Percentiles rank a stretch among this genome's conserved stretches.
phyloP scores from a whole-genome alignment of 2,113 vertebrate genomes.

The Sardina pilchardus region DNA sequence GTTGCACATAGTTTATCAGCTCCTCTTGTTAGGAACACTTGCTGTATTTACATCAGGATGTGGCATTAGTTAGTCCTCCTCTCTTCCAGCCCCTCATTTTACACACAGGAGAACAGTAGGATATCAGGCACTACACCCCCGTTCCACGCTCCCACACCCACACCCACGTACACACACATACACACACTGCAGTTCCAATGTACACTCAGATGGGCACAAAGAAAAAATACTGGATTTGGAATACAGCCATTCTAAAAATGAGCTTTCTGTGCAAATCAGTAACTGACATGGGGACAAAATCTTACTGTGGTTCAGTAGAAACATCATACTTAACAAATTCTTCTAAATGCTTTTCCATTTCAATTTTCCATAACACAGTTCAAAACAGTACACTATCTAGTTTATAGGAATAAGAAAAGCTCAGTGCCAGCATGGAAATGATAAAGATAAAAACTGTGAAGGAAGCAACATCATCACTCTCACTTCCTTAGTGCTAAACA shows the following conservation, averaged over 20 bases:
- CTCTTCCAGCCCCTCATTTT: background rate
- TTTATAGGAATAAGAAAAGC: background rate
- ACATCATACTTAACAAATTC: background rate
- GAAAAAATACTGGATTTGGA: background rate
- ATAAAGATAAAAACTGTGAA: background rate
- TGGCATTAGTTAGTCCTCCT: background rate
- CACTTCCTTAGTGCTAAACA: background rate
- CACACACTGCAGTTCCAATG: background rate
- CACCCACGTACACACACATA: background rate
- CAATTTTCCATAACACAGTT: too few relatives aligned
- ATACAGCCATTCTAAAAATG: slow-evolving; percentile 3
- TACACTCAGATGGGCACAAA: background rate
- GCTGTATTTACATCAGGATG: background rate
- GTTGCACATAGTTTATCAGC: background rate
- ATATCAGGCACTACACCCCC: background rate
- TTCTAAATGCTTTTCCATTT: background rate
- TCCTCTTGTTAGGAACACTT: background rate
- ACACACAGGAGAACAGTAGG: background rate
- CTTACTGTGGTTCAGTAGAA: background rate
- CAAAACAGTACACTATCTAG: background rate
- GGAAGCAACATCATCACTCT: background rate
- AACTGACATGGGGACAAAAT: background rate
- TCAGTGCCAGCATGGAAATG: background rate
- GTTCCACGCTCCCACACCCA: background rate
- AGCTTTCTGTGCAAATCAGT: slow-evolving; percentile 20